phyloP scores from a whole-genome alignment of 2,797 vertebrate species.

The Uromys caudimaculatus region DNA sequence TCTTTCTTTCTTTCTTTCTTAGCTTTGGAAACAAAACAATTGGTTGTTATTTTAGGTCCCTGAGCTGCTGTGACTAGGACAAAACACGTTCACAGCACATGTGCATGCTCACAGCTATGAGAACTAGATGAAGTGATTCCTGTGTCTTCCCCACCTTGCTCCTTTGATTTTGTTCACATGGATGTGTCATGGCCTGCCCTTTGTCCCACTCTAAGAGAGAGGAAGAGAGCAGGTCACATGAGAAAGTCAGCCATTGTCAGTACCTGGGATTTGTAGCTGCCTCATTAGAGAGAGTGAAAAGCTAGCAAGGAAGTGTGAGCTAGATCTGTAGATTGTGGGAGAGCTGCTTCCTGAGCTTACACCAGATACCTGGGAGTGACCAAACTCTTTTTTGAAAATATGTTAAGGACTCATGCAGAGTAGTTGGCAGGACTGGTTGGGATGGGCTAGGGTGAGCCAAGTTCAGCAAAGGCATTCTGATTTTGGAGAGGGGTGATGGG shows the following conservation, averaged over 20 bases:
- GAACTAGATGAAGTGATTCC: background rate
- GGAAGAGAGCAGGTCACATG: background rate
- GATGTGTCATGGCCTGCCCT: background rate
- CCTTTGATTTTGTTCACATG: background rate
- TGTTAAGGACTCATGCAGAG: background rate
- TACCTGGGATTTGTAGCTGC: background rate
- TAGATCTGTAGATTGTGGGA: background rate
- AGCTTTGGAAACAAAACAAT: background rate
- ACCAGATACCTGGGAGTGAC: background rate
- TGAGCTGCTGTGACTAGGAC: background rate
- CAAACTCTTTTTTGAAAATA: slow-evolving; percentile 2
- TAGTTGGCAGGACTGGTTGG: background rate
- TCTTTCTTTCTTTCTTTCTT: background rate
- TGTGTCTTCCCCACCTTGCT: fast-evolving
- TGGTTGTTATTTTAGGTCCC: background rate
- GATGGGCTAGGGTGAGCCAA: background rate
- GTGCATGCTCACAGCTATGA: background rate
- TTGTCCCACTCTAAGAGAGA: background rate
- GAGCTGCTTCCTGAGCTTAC: background rate
- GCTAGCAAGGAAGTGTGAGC: background rate
- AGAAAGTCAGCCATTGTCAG: background rate
- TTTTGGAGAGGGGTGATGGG: background rate
- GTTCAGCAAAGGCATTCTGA: background rate
- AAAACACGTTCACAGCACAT: background rate
- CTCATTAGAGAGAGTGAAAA: slow-evolving; percentile 16